phyloP scores from a whole-genome alignment of 1,140 invertebrate species.

The Dendrolimus punctatus region DNA sequence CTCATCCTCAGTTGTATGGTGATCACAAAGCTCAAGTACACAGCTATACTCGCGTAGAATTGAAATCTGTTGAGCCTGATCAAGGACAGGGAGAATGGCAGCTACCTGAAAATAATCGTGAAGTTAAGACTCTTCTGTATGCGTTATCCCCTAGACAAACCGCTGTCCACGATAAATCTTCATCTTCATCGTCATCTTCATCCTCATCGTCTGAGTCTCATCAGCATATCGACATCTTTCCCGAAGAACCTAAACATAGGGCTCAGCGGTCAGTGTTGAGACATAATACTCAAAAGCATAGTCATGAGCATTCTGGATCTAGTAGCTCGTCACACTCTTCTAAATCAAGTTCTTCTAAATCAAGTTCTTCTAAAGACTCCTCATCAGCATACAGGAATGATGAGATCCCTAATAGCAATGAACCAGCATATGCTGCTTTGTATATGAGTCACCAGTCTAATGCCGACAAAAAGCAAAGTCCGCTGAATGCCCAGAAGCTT shows the following conservation, averaged over 20 bases:
- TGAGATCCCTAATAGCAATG: slow-evolving; percentile 56
- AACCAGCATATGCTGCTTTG: slow-evolving; percentile 68
- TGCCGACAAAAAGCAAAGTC: slow-evolving; percentile 48
- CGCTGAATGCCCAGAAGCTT: slow-evolving; percentile 63
- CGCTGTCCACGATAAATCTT: slow-evolving; percentile 30
- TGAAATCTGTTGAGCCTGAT: slow-evolving; percentile 52
- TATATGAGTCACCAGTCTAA: slow-evolving; percentile 60
- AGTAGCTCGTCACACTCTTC: slow-evolving; percentile 28
- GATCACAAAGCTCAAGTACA: slow-evolving; percentile 74
- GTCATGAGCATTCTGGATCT: slow-evolving; percentile 3
- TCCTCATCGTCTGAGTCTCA: slow-evolving; percentile 40
- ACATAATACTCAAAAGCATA: neutral
- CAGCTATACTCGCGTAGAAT: slow-evolving; percentile 73
- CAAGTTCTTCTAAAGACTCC: slow-evolving; percentile 27
- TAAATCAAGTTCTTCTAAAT: slow-evolving; percentile 8
- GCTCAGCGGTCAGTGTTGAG: slow-evolving; percentile 21
- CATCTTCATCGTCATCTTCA: too few species aligned
- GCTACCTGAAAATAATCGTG: slow-evolving; percentile 39
- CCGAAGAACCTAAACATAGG: slow-evolving; percentile 14
- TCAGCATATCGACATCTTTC: slow-evolving; percentile 17
- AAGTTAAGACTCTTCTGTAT: slow-evolving; percentile 74
- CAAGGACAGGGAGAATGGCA: slow-evolving; percentile 34
- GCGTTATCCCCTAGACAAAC: slow-evolving; percentile 36
- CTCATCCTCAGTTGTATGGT: slow-evolving; percentile 68
- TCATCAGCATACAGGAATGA: slow-evolving; percentile 56